phyloP scores from a whole-genome alignment of 1,140 invertebrate genomes.

The Diploscapter pachys region DNA sequence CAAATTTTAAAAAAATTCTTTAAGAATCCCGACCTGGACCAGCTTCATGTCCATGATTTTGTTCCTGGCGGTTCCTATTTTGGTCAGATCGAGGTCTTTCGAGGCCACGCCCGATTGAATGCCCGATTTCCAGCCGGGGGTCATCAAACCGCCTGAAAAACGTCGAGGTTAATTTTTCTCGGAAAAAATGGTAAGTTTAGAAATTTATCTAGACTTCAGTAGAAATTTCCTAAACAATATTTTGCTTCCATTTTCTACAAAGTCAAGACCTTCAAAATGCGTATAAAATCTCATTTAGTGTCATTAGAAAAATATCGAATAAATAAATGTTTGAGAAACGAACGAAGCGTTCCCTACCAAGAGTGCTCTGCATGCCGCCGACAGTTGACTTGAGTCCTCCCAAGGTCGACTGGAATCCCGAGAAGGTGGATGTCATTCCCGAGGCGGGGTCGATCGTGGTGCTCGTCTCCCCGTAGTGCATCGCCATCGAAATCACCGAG shows the following conservation, averaged over 20 bases:
- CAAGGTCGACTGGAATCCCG: conserved; percentile 14
- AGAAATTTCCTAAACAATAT: neutral
- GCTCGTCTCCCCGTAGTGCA: conserved; percentile 74
- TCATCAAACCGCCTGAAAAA: conserved; percentile 64
- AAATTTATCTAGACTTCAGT: too few species aligned
- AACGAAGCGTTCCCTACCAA: neutral
- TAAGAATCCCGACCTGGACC: conserved; percentile 69
- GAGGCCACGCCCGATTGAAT: conserved; percentile 44
- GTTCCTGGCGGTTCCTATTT: conserved; percentile 97
- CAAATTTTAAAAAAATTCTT: too few species aligned
- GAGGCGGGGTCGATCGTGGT: conserved; percentile 75
- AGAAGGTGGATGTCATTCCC: conserved; percentile 17
- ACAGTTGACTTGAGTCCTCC: conserved; percentile 18
- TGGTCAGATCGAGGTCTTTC: conserved; percentile 86
- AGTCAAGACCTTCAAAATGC: neutral
- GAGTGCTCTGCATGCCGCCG: conserved; percentile 18
- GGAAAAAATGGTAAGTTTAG: neutral
- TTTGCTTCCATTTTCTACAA: neutral
- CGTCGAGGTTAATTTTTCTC: neutral
- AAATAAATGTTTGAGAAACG: neutral
- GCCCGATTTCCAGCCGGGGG: conserved; percentile 67
- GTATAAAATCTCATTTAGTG: too few species aligned
- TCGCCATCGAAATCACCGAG: conserved; percentile 81
- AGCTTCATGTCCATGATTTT: conserved; percentile 99
- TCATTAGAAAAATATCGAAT: neutral